Conservation (phyloP, 2,113 vertebrate genomes). For the Anarrhichthys ocellatus region DNA sequence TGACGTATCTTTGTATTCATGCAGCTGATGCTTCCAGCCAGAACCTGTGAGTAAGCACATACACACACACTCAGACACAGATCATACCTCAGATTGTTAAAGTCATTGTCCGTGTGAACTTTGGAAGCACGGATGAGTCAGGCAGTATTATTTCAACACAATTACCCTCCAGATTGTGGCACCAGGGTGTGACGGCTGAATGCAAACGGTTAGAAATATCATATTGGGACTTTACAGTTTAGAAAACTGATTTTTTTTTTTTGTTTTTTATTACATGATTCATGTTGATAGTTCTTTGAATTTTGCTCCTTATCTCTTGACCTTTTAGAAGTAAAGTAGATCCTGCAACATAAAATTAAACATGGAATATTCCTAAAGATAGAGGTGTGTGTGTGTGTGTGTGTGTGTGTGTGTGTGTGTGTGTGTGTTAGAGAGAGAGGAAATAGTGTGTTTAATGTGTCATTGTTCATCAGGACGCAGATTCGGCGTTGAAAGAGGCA, state of each 20-base stretch:
- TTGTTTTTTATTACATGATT: not conserved
- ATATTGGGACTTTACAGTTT: not conserved
- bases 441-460: conserved; percentile 23
- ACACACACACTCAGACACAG: conserved; percentile 22
- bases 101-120: not conserved
- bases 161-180: not conserved
- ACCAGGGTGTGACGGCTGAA: conserved; percentile 27
- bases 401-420: not conserved
- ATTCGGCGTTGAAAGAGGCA: conserved; percentile 58
- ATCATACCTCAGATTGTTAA: conserved; percentile 3
- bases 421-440: not conserved
- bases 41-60: conserved; percentile 87
- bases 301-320: not conserved
- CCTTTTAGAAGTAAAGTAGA: not conserved
- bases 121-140: conserved; percentile 42
- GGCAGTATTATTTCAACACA: conserved; percentile 42
- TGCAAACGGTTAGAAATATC: conserved; percentile 9
- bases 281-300: not conserved
- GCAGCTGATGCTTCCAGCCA: conserved; percentile 88
- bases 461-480: conserved; percentile 24
- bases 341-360: not conserved
- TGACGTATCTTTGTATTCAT: conserved; percentile 89
- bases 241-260: not conserved
- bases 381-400: not conserved
- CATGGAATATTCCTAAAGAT: not conserved